Base-by-base conservation (phyloP, 2,113 vertebrate species). In the Ovis canadensis region DNA sequence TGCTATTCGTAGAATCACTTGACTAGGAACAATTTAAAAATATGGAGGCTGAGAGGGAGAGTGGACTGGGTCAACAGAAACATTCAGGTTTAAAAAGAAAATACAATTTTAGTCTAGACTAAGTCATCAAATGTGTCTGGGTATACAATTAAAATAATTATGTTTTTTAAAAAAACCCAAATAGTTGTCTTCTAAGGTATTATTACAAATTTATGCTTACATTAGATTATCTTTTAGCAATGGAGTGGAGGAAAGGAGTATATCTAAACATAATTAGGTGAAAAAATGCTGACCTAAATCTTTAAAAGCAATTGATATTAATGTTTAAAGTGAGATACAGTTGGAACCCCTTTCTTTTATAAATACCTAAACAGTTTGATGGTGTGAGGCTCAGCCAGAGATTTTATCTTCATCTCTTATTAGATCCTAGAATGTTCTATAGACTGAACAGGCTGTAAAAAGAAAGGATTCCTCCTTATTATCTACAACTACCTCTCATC, bases 391-490 rank as follows among this genome's bases (percentile, higher is more conserved):
- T 98, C 95, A 96, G 96, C 59, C 94, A 97, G 96, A 94, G 96
- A 97, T 88, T 97, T 97, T 93, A 97, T 94, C 94, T 97, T 97
- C 97, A 98, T 94, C 89, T 96, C 96, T 98, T 97, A 97, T 96
- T 96, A 98, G 97, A 97, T 95, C 83, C 96, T 97, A 97, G 55
- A 98, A 97, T 97, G 94, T 91, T 88, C 97, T 97, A 97, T 4
- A 97, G 94, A 98, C 91, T 90, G 57, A 98, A 96, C 52, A 97
- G 96, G 93, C 93, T 96, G 87, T 84, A 97, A 94, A 98, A 97
- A 97, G 94, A 98, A 97, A 96, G 97, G 88, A 97, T 91, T 96
- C 52, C 91, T 97, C 95, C 94, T 97, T 91, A 96, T 96, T 96
- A 96, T 95, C 96, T 96, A 92, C 54, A 94, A 59, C 78, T 97